phyloP scores from a whole-genome alignment of 2,888 invertebrate species.

The Stenchaetothrips biformis region DNA sequence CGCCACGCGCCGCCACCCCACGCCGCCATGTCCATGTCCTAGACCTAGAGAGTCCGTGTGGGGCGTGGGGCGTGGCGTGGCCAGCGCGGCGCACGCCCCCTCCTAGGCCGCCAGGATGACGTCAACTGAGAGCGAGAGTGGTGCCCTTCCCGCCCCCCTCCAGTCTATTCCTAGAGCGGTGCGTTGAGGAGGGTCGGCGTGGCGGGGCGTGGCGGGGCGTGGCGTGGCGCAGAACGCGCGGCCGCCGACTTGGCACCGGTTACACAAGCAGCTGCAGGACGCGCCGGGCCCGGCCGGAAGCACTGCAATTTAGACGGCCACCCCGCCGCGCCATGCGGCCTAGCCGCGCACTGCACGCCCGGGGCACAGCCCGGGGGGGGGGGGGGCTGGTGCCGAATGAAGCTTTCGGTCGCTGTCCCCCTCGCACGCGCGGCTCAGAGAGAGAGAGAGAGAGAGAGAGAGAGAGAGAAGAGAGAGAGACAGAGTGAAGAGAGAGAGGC shows the following conservation, averaged over 20 bases:
- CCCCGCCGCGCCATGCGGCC: too few species aligned
- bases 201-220: not conserved
- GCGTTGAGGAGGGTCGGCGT: not conserved
- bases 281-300: too few species aligned
- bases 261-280: too few species aligned
- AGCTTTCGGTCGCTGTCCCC: not conserved
- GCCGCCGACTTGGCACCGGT: too few species aligned
- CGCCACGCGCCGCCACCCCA: not conserved
- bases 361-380: not conserved
- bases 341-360: too few species aligned
- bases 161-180: constrained; percentile 9
- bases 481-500: too few species aligned
- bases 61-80: not conserved
- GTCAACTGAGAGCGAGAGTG: constrained; percentile 15
- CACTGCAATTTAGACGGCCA: too few species aligned
- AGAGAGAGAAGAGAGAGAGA: too few species aligned
- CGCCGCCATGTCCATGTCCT: not conserved
- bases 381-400: too few species aligned
- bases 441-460: too few species aligned
- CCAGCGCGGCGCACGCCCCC: not conserved
- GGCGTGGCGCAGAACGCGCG: not conserved
- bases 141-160: not conserved
- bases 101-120: not conserved
- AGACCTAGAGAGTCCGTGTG: not conserved
- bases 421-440: not conserved